phyloP scores from a whole-genome alignment of 2,113 vertebrate species.

The Ranitomeya variabilis region DNA sequence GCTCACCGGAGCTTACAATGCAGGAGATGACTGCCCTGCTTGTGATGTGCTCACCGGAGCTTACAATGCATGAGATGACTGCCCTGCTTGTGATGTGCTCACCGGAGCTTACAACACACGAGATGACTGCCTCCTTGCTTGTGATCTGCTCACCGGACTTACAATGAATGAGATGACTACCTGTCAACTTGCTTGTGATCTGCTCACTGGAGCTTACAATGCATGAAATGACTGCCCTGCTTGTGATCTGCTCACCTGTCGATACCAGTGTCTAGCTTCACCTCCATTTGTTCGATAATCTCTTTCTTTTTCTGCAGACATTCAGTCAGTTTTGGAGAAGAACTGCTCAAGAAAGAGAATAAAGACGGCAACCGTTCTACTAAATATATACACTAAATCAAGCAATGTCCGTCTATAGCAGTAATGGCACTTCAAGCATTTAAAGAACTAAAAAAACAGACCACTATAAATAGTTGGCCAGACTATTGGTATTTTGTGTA shows the following conservation, averaged over 20 bases:
- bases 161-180: not conserved
- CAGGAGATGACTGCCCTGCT: not conserved
- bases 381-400: not conserved
- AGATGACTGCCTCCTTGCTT: not conserved
- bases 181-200: not conserved
- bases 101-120: conserved; percentile 66
- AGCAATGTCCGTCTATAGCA: no score
- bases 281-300: conserved; percentile 98
- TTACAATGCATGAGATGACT: not conserved
- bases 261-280: conserved; percentile 96
- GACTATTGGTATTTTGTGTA: no score
- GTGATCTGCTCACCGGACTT: conserved; percentile 73
- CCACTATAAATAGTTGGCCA: no score
- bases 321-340: conserved; percentile 95
- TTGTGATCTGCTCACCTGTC: conserved; percentile 81
- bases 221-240: not conserved
- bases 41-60: conserved; percentile 73
- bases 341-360: conserved; percentile 71
- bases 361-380: not conserved
- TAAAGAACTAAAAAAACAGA: no score
- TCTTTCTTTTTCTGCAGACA: conserved; percentile 99
- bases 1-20: conserved; percentile 73
- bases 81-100: conserved; percentile 63
- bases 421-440: no score
- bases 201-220: not conserved